These are phyloP conservation scores for Mormyrus lacerda DNA, from an alignment of 2,113 vertebrate species.

Conservation along the genomic window DNA sequence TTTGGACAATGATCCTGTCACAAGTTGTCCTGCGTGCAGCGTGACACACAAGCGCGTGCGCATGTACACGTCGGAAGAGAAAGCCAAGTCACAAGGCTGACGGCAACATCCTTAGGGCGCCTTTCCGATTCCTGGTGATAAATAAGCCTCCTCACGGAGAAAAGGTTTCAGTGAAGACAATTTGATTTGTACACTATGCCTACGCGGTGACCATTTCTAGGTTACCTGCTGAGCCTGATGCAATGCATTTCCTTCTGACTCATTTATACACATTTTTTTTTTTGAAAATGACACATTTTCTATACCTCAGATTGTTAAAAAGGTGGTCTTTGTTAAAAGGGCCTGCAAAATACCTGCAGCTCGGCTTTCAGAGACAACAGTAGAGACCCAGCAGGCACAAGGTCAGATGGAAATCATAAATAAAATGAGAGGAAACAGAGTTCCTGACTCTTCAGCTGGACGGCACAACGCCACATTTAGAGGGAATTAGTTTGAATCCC, in stretches of 20 bases:
- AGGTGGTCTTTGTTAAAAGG: background rate
- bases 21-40: background rate
- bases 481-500: background rate
- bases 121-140: background rate
- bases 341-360: background rate
- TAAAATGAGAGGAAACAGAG: background rate
- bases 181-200: background rate
- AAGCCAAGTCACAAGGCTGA: background rate
- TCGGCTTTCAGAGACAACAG: background rate
- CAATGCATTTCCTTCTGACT: background rate
- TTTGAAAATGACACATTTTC: background rate
- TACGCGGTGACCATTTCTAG: background rate
- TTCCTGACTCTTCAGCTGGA: background rate
- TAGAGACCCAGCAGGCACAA: background rate
- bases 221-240: background rate
- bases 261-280: background rate
- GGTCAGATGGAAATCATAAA: background rate
- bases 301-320: background rate
- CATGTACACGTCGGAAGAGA: background rate
- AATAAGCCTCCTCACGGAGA: background rate
- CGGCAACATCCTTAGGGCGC: background rate
- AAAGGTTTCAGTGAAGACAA: background rate
- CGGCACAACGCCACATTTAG: background rate
- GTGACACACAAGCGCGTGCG: background rate
- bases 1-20: background rate